Evolutionary conservation across 1,140 invertebrate species (phyloP), one percentile per base, ranked within the genome.

Genomic region (Pachypeltis micranthus): DNA sequence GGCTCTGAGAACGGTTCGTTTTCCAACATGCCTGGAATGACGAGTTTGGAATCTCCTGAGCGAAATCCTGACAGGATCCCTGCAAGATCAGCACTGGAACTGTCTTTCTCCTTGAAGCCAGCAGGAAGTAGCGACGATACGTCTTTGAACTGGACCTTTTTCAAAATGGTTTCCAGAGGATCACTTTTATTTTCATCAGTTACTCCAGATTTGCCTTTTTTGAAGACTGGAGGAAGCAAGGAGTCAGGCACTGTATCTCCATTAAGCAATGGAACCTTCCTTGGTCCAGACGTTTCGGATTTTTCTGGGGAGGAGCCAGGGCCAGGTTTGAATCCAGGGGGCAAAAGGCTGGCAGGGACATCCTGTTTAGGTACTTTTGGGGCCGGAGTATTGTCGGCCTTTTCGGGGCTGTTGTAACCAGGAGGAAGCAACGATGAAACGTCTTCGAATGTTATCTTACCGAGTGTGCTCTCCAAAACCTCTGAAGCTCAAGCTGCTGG

Each of bases 11-110:
- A 1, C n/a, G 57, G 28, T 47, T 78, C 79, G 64, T 80, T 78
- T 70, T 83, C 81, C 21, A 77, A 62, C 7, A 75, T 39, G 28
- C 72, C 70, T 54, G 77, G 73, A 24, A 76, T 44, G 27, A 76
- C 73, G 2, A 76, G 63, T 14, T 74, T 72, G 34, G 76, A 76
- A 0, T 72, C 73, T 3, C 72, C 68, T 1, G 70, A 73, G 16
- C 74, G 69, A 63, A 79, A 80, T 60, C 79, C 82, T 44, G 85
- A 82, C 1, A 90, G 73, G 47, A 90, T 80, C 57, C 83, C 76
- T 56, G 84, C 83, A 71, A 82, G 47, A 4, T 51, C 47, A 51
- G 47, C 4, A 21, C 23, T 21, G 19, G 10, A 10, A 21, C 23
- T 51, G 47, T 21, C 19, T 51, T 51, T 51, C 21, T 51, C 47